These are phyloP conservation scores for Rhynchomys soricoides DNA, from an alignment of 2,113 vertebrate species.

Conservation along the genomic window DNA sequence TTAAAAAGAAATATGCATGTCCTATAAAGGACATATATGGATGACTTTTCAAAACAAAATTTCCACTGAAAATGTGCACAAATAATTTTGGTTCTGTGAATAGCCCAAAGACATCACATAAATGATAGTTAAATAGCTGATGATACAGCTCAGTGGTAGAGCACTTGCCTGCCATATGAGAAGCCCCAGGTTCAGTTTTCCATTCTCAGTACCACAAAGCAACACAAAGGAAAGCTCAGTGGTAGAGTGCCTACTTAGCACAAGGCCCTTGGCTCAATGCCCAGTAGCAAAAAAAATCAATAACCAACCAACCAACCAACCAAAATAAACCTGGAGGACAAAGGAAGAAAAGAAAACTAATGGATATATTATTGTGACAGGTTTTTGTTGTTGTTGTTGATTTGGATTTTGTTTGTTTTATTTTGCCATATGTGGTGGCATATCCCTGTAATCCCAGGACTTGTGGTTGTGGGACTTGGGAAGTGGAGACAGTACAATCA, in stretches of 20 bases:
- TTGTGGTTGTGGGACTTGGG: neutral
- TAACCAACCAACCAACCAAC: no score
- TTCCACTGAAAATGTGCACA: neutral
- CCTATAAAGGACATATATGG: neutral
- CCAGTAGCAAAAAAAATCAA: neutral
- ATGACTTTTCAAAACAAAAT: neutral
- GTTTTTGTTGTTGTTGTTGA: neutral
- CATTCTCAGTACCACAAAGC: neutral
- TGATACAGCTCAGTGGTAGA: neutral
- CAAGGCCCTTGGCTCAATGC: neutral
- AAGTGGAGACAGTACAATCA: neutral
- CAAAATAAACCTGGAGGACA: neutral
- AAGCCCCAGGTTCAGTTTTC: neutral
- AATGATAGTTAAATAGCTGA: neutral
- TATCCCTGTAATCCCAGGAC: neutral
- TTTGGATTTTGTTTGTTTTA: neutral
- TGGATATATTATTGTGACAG: neutral
- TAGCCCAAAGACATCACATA: neutral
- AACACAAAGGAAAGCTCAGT: neutral
- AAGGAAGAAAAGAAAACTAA: neutral
- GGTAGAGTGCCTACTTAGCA: neutral
- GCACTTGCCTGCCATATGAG: neutral
- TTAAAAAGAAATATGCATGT: slow-evolving; percentile 53
- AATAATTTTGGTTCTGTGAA: neutral
- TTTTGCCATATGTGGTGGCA: neutral